These are phyloP conservation scores for Acropora tenuis DNA, from an alignment of 64 coral and sea anemone species.

Conservation along the genomic window DNA sequence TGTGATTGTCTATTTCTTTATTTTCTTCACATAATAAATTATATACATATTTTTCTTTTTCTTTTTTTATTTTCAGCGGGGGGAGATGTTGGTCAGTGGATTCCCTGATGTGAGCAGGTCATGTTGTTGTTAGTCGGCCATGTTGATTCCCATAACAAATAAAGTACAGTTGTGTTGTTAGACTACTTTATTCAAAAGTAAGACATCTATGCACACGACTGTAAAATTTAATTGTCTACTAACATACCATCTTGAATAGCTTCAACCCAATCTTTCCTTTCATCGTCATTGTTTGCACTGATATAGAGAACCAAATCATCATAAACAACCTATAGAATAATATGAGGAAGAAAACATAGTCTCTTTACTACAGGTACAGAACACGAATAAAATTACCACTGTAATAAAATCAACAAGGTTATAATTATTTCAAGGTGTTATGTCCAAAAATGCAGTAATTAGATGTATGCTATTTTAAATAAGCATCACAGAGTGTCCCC, in stretches of 20 bases:
- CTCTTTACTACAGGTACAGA: no score
- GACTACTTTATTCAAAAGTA: no score
- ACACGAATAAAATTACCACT: no score
- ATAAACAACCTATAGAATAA: constrained; percentile 70
- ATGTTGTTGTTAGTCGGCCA: constrained; percentile 1
- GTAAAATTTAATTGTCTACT: not conserved
- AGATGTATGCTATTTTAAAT: no score
- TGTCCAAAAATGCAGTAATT: no score
- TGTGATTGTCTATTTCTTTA: no score
- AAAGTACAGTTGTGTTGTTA: no score
- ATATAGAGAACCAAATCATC: constrained; percentile 83
- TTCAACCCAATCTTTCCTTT: constrained; percentile 86
- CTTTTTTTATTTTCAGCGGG: constrained; percentile 4
- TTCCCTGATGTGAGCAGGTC: not conserved
- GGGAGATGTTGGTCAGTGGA: not conserved
- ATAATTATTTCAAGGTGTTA: no score
- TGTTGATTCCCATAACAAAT: not conserved
- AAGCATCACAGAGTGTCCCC: no score
- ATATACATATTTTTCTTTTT: not conserved
- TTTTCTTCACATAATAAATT: not conserved
- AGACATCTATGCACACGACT: no score
- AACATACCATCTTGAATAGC: constrained; percentile 89
- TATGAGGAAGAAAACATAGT: no score
- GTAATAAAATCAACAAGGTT: no score
- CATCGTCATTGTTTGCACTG: constrained; percentile 64